Evolutionary conservation across 2,888 invertebrate species (phyloP).

Genomic region (Melanargia galathea): DNA sequence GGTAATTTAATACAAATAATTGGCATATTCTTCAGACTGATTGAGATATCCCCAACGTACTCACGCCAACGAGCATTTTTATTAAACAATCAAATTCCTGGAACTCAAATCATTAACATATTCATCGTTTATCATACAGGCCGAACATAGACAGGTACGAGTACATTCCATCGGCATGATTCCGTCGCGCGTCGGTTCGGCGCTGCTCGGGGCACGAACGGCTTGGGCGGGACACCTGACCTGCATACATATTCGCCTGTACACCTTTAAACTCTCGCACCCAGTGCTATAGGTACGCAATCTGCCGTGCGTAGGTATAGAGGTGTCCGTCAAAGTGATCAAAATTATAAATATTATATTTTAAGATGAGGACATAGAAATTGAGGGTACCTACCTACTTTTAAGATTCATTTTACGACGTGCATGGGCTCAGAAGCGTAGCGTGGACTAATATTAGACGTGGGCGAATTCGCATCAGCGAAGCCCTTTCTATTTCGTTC

Average conservation of each 20-base stretch:
- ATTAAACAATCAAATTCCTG: conserved; percentile 49
- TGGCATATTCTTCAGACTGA: not conserved
- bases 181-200: conserved; percentile 66
- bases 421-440: no score
- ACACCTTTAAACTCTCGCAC: conserved; percentile 10
- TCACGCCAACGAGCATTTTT: conserved; percentile 42
- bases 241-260: conserved; percentile 61
- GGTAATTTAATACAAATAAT: not conserved
- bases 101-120: conserved; percentile 58
- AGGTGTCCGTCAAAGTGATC: not conserved
- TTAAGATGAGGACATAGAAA: no score
- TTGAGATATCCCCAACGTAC: not conserved
- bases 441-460: no score
- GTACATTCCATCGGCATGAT: conserved; percentile 77
- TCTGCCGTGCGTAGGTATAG: not conserved
- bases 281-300: not conserved
- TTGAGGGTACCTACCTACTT: no score
- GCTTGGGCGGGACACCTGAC: conserved; percentile 69
- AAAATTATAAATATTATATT: not conserved
- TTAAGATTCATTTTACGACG: no score
- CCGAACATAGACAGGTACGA: no score
- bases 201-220: conserved; percentile 73
- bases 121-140: conserved; percentile 66
- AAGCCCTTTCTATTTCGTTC: no score
- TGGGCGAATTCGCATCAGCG: no score